Base-by-base conservation (phyloP, 2,797 vertebrate species). In the Tragopan temminckii region DNA sequence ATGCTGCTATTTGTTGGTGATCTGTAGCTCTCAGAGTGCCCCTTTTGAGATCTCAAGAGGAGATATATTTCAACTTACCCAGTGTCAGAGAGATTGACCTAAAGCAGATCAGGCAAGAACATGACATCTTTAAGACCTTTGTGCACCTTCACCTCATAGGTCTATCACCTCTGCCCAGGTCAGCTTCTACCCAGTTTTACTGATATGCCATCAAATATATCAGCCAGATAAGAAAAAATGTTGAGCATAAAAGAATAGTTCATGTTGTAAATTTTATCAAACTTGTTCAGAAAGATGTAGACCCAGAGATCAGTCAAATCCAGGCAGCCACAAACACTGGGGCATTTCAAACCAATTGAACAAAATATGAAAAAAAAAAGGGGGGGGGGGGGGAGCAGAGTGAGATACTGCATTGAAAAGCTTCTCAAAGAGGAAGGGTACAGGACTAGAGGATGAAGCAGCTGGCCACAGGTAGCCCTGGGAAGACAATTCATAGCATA, bases 301-400 rank as follows among this genome's bases (percentile, higher is more conserved):
- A 61, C 64, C 40, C 58, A 78, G 58, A 36, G 10, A 48, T 43
- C 29, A 63, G 5, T 78, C 45, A 36, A 68, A 78, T 33, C 29
- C 1, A 61, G 43, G 24, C 27, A 72, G n/a, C 29, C 36, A 81
- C 1, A 0, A 76, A 46, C 70, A n/a, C 20, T 5, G 33, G 53
- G 11, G 6, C 57, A 43, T 48, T 45, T 86, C 62, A 35, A 61
- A 74, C 3, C 24, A 43, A 14, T 15, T 25, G n/a, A 85, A 59
- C 5, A 70, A 74, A 69, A 55, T 3, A 11, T 76, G 13, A 11
- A 59, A 36, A 31, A 27, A 52, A 48, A 14, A 46, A 23, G 21
- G 45, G 45, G 45, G 11, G 21, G 21, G 45, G 21, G 21, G 46
- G 24, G 21, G 45, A 13, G 13, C 1, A 2, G n/a, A 68, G 13